Percentiles rank a stretch among this genome's conserved stretches.
Conservation (phyloP, 2,888 invertebrate species). For the Xylota sylvarum region DNA sequence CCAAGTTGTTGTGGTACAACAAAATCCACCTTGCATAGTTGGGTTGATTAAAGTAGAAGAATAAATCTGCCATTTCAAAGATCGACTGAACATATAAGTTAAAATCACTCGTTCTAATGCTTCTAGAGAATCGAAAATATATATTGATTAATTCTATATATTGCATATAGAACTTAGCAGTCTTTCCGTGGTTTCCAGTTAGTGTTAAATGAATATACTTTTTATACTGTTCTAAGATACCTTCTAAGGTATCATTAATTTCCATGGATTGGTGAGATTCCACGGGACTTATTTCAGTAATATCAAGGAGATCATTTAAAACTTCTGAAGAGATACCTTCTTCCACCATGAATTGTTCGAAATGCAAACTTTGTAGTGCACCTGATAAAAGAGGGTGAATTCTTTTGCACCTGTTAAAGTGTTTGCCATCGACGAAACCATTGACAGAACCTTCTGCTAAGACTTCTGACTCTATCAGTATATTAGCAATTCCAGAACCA, state of each 20-base stretch:
- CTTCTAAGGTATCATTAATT: constrained; percentile 3
- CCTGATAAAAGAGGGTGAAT: neutral
- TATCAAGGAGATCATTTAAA: constrained; percentile 11
- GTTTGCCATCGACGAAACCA: too few relatives aligned
- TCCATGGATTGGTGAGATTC: constrained; percentile 3
- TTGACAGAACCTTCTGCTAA: too few relatives aligned
- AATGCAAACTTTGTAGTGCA: constrained; percentile 3
- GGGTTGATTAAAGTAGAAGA: constrained; percentile 2
- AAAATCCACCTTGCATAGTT: constrained; percentile 7
- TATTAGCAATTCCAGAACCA: too few relatives aligned
- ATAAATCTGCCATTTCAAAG: constrained; percentile 18
- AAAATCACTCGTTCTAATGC: too few relatives aligned
- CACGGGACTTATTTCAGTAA: constrained; percentile 6
- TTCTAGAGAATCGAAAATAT: too few relatives aligned
- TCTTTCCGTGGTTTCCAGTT: constrained; percentile 11
- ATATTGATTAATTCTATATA: constrained; percentile 17
- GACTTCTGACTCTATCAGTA: too few relatives aligned
- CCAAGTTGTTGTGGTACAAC: neutral
- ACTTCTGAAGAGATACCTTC: constrained; percentile 7
- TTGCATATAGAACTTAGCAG: constrained; percentile 19
- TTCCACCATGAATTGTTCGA: constrained; percentile 14
- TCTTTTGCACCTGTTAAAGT: constrained; percentile 16
- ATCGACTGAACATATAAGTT: constrained; percentile 7
- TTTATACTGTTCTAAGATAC: constrained; percentile 8
- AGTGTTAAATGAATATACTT: constrained; percentile 11